Base-by-base conservation (phyloP, 2,113 vertebrate species). In the Perccottus glenii region DNA sequence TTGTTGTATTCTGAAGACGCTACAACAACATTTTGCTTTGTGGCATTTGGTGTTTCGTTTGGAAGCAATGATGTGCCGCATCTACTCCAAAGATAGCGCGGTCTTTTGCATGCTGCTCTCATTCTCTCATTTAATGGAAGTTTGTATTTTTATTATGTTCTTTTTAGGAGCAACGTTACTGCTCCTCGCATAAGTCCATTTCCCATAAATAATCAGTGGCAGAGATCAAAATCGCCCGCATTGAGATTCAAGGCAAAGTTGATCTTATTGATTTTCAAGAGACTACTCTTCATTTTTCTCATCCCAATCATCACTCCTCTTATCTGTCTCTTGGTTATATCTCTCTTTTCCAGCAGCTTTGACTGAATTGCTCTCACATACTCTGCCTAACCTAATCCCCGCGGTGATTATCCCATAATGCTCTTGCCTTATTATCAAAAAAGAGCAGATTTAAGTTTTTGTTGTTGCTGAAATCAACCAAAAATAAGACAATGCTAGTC, bases 231-330 rank as follows among this genome's bases (percentile, higher is more conserved):
- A 70, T 64, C 80, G 60, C 76, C 69, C 64, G 77, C 80, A 76
- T 70, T 69, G 76, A 86, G 77, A 86, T 86, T 83, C 73, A 79
- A 82, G 70, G 78, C 77, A 63, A 86, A 87, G 78, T 88, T 84
- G 85, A 85, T 87, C 70, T 83, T 82, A 89, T 90, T 89, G 88
- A 91, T 90, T 91, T 90, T 73, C 70, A 85, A 79, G 76, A 78
- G 76, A 71, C 71, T 75, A 64, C 75, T 85, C 72, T 79, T 74
- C 73, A 87, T 83, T 83, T 78, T 83, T 84, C 76, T 88, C 84
- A 84, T 83, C 74, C 81, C 78, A 86, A 83, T 87, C 86, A 85
- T 85, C 67, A 48, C 77, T 81, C 6, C 78, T 73, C 77, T 85
- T 88, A 77, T 89, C 83, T 70, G 60, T 64, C 62, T 77, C 56